A percentile compares a stretch with the other conserved stretches of the same genome.
Evolutionary conservation across 2,888 invertebrate genomes (phyloP).

Genomic region (Drosophila pseudotalamancana): DNA sequence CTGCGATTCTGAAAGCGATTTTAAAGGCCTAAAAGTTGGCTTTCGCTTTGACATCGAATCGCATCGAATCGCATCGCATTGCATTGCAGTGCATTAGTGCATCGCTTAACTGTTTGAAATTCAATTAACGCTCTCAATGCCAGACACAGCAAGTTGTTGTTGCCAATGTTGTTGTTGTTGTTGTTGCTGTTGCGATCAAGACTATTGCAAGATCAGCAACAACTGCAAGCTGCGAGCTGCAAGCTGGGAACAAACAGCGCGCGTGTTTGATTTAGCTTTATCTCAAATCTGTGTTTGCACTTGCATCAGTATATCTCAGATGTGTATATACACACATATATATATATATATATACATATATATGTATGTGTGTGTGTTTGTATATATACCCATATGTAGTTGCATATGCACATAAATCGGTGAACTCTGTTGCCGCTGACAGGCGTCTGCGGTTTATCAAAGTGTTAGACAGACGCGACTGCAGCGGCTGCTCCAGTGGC

Average conservation of each 20-base stretch:
- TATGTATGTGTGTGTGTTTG: not conserved
- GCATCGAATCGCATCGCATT: too few relatives aligned
- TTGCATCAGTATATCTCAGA: conserved; percentile 28
- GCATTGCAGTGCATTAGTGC: conserved; percentile 4
- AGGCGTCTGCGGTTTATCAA: conserved; percentile 66
- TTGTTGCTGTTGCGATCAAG: conserved; percentile 31
- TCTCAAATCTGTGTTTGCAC: conserved; percentile 9
- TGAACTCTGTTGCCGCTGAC: conserved; percentile 16
- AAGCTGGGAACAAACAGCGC: conserved; percentile 21
- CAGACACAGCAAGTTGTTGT: conserved; percentile 29
- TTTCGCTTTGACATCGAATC: conserved; percentile 39
- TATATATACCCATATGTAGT: not conserved
- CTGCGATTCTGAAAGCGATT: conserved; percentile 29
- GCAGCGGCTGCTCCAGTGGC: conserved; percentile 14
- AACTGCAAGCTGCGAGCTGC: not conserved
- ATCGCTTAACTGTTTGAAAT: conserved; percentile 69
- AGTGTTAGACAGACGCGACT: conserved; percentile 50
- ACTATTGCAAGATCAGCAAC: conserved; percentile 72
- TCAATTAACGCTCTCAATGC: conserved; percentile 76
- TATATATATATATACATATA: conserved; percentile 1
- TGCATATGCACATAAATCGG: conserved; percentile 20
- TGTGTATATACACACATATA: conserved; percentile 1
- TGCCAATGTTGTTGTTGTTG: conserved; percentile 10
- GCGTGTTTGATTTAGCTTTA: conserved; percentile 44
- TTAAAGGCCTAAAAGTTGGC: conserved; percentile 17